Percentiles rank a stretch among this genome's conserved stretches.
These are phyloP conservation scores for Phoronis australis DNA, from an alignment of 2,888 invertebrate species.

Conservation along the genomic window DNA sequence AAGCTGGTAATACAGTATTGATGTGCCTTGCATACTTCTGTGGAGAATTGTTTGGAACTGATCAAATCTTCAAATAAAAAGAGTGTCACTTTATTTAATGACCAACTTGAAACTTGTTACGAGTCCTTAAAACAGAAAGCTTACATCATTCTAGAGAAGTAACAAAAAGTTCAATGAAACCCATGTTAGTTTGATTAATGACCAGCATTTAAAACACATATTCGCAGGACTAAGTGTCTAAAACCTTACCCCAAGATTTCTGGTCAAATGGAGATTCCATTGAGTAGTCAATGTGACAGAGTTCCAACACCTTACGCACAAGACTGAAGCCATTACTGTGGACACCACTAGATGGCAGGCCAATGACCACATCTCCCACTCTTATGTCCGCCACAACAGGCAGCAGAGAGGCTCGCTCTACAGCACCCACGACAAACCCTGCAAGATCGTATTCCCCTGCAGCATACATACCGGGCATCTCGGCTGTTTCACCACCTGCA, in stretches of 20 bases:
- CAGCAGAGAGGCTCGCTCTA: slow-evolving; percentile 70
- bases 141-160: too few relatives aligned
- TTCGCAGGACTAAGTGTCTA: too few relatives aligned
- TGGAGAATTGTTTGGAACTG: too few relatives aligned
- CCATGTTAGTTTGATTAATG: too few relatives aligned
- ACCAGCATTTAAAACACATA: too few relatives aligned
- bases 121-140: too few relatives aligned
- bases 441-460: slow-evolving; percentile 88
- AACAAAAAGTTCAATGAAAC: too few relatives aligned
- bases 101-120: too few relatives aligned
- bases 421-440: slow-evolving; percentile 91
- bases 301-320: slow-evolving; percentile 72
- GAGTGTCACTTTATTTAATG: too few relatives aligned
- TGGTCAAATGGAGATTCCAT: slow-evolving; percentile 68
- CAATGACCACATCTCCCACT: slow-evolving; percentile 76
- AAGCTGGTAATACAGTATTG: too few relatives aligned
- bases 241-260: slow-evolving; percentile 64
- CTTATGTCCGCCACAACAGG: slow-evolving; percentile 64
- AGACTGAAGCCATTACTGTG: slow-evolving; percentile 94
- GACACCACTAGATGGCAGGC: slow-evolving; percentile 80
- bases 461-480: slow-evolving; percentile 77
- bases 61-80: too few relatives aligned
- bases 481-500: slow-evolving; percentile 85
- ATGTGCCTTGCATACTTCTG: too few relatives aligned
- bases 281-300: slow-evolving; percentile 62